These are phyloP conservation scores for Napeogenes sylphis DNA, from an alignment of 2,888 invertebrate genomes.

Conservation along the genomic window DNA sequence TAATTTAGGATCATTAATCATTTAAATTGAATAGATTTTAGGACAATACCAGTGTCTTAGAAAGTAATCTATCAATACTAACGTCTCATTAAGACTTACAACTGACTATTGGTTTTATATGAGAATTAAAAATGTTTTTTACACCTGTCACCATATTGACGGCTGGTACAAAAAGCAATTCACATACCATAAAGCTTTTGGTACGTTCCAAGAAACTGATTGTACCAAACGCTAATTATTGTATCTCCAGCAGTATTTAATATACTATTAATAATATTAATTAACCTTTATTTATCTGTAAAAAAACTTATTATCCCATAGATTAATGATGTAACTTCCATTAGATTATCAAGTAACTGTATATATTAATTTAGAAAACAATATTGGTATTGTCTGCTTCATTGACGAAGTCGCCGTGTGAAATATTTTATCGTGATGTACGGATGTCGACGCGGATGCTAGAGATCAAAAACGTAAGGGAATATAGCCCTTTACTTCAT, in stretches of 20 bases:
- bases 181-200: not conserved
- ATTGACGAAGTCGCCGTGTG: conserved; percentile 51
- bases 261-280: not conserved
- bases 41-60: conserved; percentile 13
- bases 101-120: conserved; percentile 30
- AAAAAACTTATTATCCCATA: no score
- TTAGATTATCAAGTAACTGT: conserved; percentile 19
- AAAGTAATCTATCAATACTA: conserved; percentile 38
- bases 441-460: conserved; percentile 24
- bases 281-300: not conserved
- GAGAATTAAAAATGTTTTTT: conserved; percentile 14
- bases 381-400: conserved; percentile 29
- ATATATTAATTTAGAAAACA: conserved; percentile 28
- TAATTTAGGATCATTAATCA: conserved; percentile 35
- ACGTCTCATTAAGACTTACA: conserved; percentile 40
- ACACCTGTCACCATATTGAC: conserved; percentile 6
- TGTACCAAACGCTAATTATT: no score
- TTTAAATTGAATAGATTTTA: conserved; percentile 28
- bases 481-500: not conserved
- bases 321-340: conserved; percentile 16
- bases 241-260: no score
- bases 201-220: no score
- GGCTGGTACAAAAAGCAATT: conserved; percentile 5
- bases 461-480: conserved; percentile 9
- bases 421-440: conserved; percentile 61